phyloP scores from a whole-genome alignment of 2,888 invertebrate genomes.

The Ceriagrion tenellum region DNA sequence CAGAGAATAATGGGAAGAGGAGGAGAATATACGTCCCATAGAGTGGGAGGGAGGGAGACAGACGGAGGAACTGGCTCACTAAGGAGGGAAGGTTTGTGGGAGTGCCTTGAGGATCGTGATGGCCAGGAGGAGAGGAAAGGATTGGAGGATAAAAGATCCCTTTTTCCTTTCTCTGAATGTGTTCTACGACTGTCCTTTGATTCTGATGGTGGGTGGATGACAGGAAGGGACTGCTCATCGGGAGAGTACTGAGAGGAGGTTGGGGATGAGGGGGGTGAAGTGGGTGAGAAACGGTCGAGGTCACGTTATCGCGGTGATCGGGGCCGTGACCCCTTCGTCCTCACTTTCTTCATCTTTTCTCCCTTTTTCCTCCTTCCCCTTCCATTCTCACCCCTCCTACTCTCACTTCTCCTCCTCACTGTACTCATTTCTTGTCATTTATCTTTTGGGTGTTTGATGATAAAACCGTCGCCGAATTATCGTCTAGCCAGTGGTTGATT shows the following conservation, averaged over 20 bases:
- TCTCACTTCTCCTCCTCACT: neutral
- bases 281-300: neutral
- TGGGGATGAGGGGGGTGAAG: neutral
- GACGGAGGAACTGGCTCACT: neutral
- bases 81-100: neutral
- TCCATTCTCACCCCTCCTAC: neutral
- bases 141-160: neutral
- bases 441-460: too few species aligned
- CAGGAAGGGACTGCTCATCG: neutral
- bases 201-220: neutral
- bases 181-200: constrained; percentile 5
- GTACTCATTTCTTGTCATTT: neutral
- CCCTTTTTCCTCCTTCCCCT: neutral
- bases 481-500: too few species aligned
- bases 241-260: too few species aligned
- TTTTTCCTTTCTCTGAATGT: neutral
- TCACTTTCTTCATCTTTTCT: neutral
- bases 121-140: neutral
- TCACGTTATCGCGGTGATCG: constrained; percentile 6
- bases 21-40: neutral
- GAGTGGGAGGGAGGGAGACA: neutral
- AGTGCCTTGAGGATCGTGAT: neutral
- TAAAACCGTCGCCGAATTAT: too few species aligned
- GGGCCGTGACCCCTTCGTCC: neutral
- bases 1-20: neutral